Conservation (phyloP, 2,113 vertebrate species). For the Dolichallabes microphthalmus region DNA sequence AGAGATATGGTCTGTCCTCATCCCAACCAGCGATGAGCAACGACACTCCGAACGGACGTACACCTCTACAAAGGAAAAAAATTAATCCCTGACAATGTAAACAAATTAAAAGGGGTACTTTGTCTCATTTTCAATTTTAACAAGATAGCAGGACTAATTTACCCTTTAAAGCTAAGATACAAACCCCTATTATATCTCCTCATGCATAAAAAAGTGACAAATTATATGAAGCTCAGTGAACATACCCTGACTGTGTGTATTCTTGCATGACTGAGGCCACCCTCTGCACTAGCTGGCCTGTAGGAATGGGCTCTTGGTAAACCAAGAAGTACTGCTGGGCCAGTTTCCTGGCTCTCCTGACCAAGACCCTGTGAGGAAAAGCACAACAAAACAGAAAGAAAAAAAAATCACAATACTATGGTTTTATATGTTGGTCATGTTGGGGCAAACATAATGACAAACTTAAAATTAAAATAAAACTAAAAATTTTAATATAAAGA, state of each 20-base stretch:
- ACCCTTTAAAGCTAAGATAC: neutral
- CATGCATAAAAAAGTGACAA: neutral
- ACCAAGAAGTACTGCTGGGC: conserved; percentile 97
- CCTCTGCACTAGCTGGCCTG: conserved; percentile 95
- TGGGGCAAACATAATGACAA: neutral
- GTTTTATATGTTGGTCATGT: neutral
- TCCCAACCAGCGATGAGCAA: conserved; percentile 98
- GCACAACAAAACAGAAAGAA: neutral
- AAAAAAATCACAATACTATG: neutral
- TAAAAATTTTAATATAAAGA: too few relatives aligned
- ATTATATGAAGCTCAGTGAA: neutral
- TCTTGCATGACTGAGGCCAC: conserved; percentile 99
- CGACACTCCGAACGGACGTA: conserved; percentile 96
- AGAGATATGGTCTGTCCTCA: conserved; percentile 92
- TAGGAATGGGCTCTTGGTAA: conserved; percentile 97
- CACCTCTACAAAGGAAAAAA: conserved; percentile 74
- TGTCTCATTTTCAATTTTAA: neutral
- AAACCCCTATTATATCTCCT: neutral
- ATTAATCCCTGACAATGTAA: too few relatives aligned
- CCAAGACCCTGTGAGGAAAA: conserved; percentile 81
- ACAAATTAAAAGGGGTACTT: neutral
- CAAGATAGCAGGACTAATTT: neutral
- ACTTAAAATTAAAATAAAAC: too few relatives aligned
- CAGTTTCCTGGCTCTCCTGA: conserved; percentile 92
- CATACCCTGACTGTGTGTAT: conserved; percentile 96